phyloP scores from a whole-genome alignment of 2,888 invertebrate genomes.

The Stenurella melanura region DNA sequence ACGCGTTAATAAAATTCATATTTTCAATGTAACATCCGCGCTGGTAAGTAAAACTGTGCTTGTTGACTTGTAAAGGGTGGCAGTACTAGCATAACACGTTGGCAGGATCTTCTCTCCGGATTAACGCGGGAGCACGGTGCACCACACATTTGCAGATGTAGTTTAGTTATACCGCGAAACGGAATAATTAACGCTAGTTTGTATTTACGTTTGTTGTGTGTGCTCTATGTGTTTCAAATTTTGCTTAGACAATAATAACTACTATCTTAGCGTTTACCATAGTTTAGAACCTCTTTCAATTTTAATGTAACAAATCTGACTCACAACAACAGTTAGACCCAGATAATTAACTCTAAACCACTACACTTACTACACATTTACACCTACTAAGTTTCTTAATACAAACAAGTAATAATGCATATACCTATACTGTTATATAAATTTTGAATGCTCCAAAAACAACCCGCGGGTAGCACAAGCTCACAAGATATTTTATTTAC shows the following conservation, averaged over 20 bases:
- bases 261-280: slow-evolving; percentile 37
- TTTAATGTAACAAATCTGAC: not conserved
- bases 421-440: not conserved
- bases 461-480: too few relatives aligned
- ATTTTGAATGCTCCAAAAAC: not conserved
- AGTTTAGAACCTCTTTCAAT: not conserved
- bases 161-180: slow-evolving; percentile 63
- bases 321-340: not conserved
- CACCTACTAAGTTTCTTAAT: not conserved
- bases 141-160: slow-evolving; percentile 63
- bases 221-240: slow-evolving; percentile 51
- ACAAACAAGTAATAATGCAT: not conserved
- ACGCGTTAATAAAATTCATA: not conserved
- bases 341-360: not conserved
- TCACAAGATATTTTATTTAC: too few relatives aligned
- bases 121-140: slow-evolving; percentile 60
- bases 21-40: slow-evolving; percentile 5
- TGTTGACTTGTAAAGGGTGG: slow-evolving; percentile 50
- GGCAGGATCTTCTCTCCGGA: slow-evolving; percentile 59
- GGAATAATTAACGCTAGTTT: slow-evolving; percentile 65
- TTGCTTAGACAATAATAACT: slow-evolving; percentile 42
- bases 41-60: slow-evolving; percentile 12
- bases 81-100: slow-evolving; percentile 49
- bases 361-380: not conserved
- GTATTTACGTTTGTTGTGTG: slow-evolving; percentile 59